Percentiles rank a stretch among this genome's conserved stretches.
Conservation (phyloP, 2,888 invertebrate species). For the Chymomyza caudatula region DNA sequence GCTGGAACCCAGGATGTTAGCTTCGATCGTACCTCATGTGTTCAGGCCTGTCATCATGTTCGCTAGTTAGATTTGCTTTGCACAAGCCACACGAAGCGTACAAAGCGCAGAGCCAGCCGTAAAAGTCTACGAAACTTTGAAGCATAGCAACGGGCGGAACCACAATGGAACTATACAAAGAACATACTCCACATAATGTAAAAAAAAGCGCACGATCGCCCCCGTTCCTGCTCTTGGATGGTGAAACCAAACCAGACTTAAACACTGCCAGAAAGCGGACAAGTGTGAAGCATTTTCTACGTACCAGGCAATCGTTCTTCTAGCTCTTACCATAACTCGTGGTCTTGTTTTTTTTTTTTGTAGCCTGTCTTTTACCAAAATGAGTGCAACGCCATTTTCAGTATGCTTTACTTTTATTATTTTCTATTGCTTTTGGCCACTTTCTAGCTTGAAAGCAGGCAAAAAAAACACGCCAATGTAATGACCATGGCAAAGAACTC, state of each 20-base stretch:
- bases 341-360: neutral
- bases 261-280: conserved; percentile 40
- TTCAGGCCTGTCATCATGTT: neutral
- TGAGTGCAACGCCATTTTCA: conserved; percentile 71
- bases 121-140: neutral
- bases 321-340: conserved; percentile 8
- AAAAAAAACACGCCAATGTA: neutral
- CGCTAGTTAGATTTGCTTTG: too few species aligned
- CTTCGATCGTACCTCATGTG: neutral
- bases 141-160: conserved; percentile 1
- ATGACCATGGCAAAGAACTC: conserved; percentile 48
- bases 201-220: conserved; percentile 41
- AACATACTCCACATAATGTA: conserved; percentile 56
- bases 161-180: conserved; percentile 41
- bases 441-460: conserved; percentile 49
- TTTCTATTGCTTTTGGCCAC: conserved; percentile 62
- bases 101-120: neutral
- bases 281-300: conserved; percentile 12
- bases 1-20: neutral
- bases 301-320: neutral
- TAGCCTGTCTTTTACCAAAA: conserved; percentile 68
- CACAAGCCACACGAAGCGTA: too few species aligned
- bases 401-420: conserved; percentile 54
- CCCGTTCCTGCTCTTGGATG: conserved; percentile 46
- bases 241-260: conserved; percentile 48